Conservation (phyloP, 2,888 invertebrate genomes). For the Brachypterus glaber region DNA sequence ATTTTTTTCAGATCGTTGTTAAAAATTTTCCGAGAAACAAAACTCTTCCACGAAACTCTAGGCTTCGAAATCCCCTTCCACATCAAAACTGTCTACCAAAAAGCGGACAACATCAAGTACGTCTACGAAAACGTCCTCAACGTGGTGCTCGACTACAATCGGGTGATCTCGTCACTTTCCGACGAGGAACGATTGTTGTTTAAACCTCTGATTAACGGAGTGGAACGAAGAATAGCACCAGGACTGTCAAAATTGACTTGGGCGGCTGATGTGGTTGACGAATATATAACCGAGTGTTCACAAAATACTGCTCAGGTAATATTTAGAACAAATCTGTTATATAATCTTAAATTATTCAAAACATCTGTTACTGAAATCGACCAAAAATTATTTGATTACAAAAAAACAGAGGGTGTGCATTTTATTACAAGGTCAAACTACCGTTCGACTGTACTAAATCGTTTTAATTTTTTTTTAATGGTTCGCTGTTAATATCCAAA, state of each 20-base stretch:
- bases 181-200: slow-evolving; percentile 69
- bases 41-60: slow-evolving; percentile 59
- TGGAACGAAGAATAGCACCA: slow-evolving; percentile 61
- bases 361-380: neutral
- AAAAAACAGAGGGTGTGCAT: slow-evolving; percentile 1
- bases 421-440: too few species aligned
- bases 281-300: slow-evolving; percentile 62
- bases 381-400: slow-evolving; percentile 5
- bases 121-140: slow-evolving; percentile 62
- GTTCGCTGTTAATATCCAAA: too few species aligned
- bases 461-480: slow-evolving; percentile 4
- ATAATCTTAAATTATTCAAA: neutral
- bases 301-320: slow-evolving; percentile 54
- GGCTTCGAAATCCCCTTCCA: slow-evolving; percentile 60
- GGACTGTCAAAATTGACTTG: slow-evolving; percentile 64
- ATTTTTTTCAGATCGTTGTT: slow-evolving; percentile 47
- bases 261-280: slow-evolving; percentile 62
- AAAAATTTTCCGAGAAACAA: slow-evolving; percentile 61
- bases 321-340: too few species aligned
- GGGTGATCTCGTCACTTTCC: slow-evolving; percentile 65
- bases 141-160: slow-evolving; percentile 68
- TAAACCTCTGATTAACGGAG: slow-evolving; percentile 55
- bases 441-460: too few species aligned
- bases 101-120: slow-evolving; percentile 49
- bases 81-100: slow-evolving; percentile 54